Base-by-base conservation (phyloP, 2,888 invertebrate genomes). In the Rhagonycha lutea region DNA sequence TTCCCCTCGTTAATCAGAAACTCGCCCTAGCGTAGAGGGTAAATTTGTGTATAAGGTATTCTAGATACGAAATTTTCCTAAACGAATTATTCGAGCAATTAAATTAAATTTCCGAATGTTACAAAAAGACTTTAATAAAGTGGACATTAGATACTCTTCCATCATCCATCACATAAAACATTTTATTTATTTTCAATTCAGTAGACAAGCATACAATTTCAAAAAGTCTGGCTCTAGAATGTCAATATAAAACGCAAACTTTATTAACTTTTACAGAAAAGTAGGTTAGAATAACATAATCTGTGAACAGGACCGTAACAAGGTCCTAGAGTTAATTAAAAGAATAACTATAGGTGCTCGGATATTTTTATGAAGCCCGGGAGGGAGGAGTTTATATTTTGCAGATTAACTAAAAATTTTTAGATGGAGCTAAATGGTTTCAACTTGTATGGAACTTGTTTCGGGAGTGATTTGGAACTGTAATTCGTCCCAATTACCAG, bases 401-500 rank as follows among this genome's bases (percentile, higher is more conserved):
- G 14, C 24, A n/a, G 12, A 65, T 12, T 18, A 18, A 26, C 26
- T 26, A 0, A 7, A 26, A 7, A 3, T 7, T 32, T 32, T 11
- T 3, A 4, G 12, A 32, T 12, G 0, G 29, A 32, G 29, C 11
- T 1, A 29, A 29, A 29, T 29, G 4, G 32, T 32, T 12, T 32
- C 3, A 12, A 12, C 12, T 32, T 32, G 12, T 11, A 23, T 23
- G n/a, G 63, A 5, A 63, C 68, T 68, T 70, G 70, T 68, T 70
- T 47, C 5, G 60, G 18, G 24, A 47, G 63, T 72, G 71, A 75
- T 70, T 71, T 70, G 73, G 67, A 72, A 69, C 77, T 78, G 82
- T 82, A 83, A 83, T 82, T 79, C 82, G 79, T 77, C 79, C 82
- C 83, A 82, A 83, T 84, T 83, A 83, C 83, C 80, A 80, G 81